Evolutionary conservation across 2,113 vertebrate genomes (phyloP), one percentile per base, ranked within the genome.

Genomic region (Electrona antarctica): DNA sequence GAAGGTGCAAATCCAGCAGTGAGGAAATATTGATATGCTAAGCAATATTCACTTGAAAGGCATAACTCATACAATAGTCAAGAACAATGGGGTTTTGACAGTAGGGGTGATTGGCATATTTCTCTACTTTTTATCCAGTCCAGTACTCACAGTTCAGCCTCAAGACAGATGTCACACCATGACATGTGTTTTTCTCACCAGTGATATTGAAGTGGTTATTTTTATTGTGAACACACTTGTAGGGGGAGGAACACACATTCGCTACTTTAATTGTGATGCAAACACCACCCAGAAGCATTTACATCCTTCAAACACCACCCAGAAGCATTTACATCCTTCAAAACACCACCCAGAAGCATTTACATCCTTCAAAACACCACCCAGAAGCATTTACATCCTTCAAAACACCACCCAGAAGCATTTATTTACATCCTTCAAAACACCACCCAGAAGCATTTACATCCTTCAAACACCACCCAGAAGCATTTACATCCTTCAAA

Each of bases 81-180:
- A 73, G 61, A 66, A 73, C 76, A 75, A 84, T 51, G 64, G 66
- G 67, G 57, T 66, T 83, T 73, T 66, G 74, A 80, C 67, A 71
- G 76, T 51, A 60, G 70, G 49, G 0, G 8, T 79, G 79, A 86
- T 80, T 80, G 83, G 75, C 77, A 71, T 85, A 76, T 89, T 80
- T 87, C 77, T 81, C 75, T 59, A n/a, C 69, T 70, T 13, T 21
- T 9, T 41, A 41, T 41, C 33, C 5, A 45, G 68, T 74, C 85
- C 71, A 57, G 73, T 71, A 21, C 67, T 77, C 64, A 48, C 61
- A 65, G 71, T 76, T 77, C 76, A 61, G 80, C 79, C 69, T 64
- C 59, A 55, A 65, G 75, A 79, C 57, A 76, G 82, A 63, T 75
- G 81, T 71, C 75, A 71, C 12, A 49, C 59, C 69, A 59, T 87